phyloP scores from a whole-genome alignment of 2,113 vertebrate genomes.

The Alligator mississippiensis region DNA sequence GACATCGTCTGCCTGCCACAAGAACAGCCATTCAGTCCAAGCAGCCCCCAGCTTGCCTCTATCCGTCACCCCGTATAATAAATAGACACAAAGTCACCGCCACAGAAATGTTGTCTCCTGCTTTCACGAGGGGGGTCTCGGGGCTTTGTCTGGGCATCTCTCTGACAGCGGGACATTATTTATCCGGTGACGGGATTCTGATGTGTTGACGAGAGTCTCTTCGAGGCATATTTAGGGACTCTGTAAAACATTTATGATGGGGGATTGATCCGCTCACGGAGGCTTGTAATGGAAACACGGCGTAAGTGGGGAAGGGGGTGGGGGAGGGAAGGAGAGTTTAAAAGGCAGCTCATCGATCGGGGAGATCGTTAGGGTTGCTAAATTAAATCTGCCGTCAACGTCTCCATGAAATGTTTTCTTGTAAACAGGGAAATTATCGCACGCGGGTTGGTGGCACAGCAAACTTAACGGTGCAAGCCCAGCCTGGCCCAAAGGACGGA shows the following conservation, averaged over 20 bases:
- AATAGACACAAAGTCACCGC: neutral
- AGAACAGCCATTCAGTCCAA: neutral
- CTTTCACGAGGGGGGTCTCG: neutral
- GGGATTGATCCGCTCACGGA: rapidly evolving
- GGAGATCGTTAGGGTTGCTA: neutral
- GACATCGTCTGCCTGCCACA: too few relatives aligned
- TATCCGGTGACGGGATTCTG: neutral
- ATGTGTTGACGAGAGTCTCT: neutral
- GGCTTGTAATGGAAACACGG: neutral
- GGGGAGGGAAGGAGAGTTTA: neutral
- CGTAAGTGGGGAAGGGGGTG: neutral
- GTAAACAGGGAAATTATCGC: neutral
- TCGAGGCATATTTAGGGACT: neutral
- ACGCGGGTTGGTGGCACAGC: rapidly evolving
- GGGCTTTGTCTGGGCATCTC: neutral
- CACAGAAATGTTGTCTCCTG: neutral
- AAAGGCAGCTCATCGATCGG: rapidly evolving
- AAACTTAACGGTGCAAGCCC: neutral
- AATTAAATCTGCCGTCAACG: neutral
- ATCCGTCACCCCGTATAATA: rapidly evolving
- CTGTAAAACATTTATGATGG: neutral
- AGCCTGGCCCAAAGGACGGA: neutral
- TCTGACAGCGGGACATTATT: neutral
- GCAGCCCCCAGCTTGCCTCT: neutral
- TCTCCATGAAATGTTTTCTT: neutral